Base-by-base conservation (phyloP, 1,140 invertebrate species). In the Temnothorax nylanderi region DNA sequence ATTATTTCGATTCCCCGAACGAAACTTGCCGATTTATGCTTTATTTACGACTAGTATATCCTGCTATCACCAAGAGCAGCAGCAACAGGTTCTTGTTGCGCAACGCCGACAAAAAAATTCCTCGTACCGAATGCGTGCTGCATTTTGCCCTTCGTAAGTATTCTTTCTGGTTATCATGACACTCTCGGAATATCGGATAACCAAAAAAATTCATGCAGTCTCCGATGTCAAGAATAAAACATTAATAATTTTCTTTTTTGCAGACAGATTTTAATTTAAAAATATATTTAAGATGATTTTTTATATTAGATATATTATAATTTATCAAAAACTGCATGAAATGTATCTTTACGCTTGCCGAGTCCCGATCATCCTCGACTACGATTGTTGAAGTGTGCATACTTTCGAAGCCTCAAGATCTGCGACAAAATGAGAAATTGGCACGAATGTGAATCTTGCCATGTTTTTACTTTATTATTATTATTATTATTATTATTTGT, bases 401-500 rank as follows among this genome's bases (percentile, higher is more conserved):
- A 74, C 5, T 60, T 82, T 58, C 51, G 49, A 58, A 32, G 16
- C 51, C 7, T 82, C 13, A 49, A 84, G 32, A 71, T 72, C 21
- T 16, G 10, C 10, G 8, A 80, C n/a, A 16, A 54, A 47, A 69
- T 13, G 18, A 88, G 7, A 85, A 85, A 76, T 89, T 87, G 78
- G 72, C 78, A 89, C 54, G 47, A 37, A 72, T 88, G 44, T 90
- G 78, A 71, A 91, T 91, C 89, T 91, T 91, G 90, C 89, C 90
- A 91, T 91, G 82, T 90, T 58, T 67, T 78, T 74, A 34, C n/a
- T 76, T 81, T 10, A 16, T 41, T 6, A 41, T 26, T 54, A 56
- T 56, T 56, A 76, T 65, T 65, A 69, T 76, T 76, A 74, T 58
- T 71, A 44, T 47, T 71, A 88, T 78, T 78, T 62, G 75, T 84